Base-by-base conservation (phyloP, 1,140 invertebrate species). In the Apis dorsata region DNA sequence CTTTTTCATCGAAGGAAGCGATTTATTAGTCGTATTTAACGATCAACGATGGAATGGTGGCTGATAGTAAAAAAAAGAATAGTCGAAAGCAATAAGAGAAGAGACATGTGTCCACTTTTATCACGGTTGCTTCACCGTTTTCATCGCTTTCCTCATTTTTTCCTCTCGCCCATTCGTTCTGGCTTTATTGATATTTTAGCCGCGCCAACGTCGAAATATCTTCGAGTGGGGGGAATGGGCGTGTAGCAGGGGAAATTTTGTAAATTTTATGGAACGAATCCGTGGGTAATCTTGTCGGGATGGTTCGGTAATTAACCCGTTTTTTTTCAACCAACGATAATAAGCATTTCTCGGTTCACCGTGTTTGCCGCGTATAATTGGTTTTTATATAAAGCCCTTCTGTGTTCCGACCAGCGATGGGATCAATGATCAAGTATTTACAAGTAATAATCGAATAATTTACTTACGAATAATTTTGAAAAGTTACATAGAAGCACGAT, bases 1-100 rank as follows among this genome's bases (percentile, higher is more conserved):
- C 55, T 53, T 55, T 28, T 59, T 59, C 62, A 3, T 8, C n/a
- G 19, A 15, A 28, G 13, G 2, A 7, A 11, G 21, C 71, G 70
- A 81, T 81, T 81, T 81, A 81, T 81, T 75, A 75, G n/a, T n/a
- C 28, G 60, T 81, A 66, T 81, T 81, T 81, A 81, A 75, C 74
- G 66, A 81, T 74, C 79, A 75, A 75, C 79, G 66, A 65, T 57
- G 53, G 53, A 51, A 59, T 63, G 24, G 21, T 12, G 53, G 17
- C 17, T 11, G 59, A 51, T 65, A 74, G 75, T 65, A 55, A 3
- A 17, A 57, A 57, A 57, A 57, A 17, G 7, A 66, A 66, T 21
- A n/a, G 15, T 24, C 15, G 17, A 24, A 60, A 60, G 34, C 59
- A 73, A 63, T 65, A 65, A 74, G 70, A 51, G 79, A 24, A 19